phyloP scores from a whole-genome alignment of 1,140 invertebrate genomes.

The Goniozus legneri region DNA sequence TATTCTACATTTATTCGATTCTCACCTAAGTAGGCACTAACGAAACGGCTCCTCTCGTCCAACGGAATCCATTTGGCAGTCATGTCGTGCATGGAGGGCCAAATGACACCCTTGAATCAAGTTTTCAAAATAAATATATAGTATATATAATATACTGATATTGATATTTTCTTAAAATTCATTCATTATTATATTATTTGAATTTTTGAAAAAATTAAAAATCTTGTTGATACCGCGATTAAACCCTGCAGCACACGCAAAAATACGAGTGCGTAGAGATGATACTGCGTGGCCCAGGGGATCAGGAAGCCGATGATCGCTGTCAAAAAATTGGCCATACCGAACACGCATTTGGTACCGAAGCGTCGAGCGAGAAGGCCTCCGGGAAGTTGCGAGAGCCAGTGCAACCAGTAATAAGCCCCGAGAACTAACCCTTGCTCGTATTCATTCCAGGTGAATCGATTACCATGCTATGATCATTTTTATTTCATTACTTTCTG shows the following conservation, averaged over 20 bases:
- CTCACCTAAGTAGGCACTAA: constrained; percentile 67
- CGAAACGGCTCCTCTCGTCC: constrained; percentile 72
- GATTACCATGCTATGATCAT: constrained; percentile 28
- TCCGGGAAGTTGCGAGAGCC: constrained; percentile 71
- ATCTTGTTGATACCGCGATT: constrained; percentile 60
- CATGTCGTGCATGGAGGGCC: constrained; percentile 80
- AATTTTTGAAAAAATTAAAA: no score
- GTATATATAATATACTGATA: no score
- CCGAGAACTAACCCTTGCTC: constrained; percentile 68
- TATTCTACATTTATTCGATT: neutral
- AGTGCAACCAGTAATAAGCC: constrained; percentile 74
- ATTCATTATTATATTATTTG: no score
- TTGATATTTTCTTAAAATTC: no score
- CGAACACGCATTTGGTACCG: constrained; percentile 71
- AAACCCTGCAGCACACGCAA: constrained; percentile 71
- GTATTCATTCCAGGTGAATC: constrained; percentile 66
- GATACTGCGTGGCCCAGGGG: constrained; percentile 61
- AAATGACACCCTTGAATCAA: constrained; percentile 67
- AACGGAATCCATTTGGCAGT: constrained; percentile 81
- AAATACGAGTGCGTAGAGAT: constrained; percentile 60
- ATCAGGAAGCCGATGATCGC: constrained; percentile 69
- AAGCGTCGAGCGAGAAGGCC: constrained; percentile 67
- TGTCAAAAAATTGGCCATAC: constrained; percentile 64
- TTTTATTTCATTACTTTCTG: neutral
- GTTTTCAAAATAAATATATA: neutral